These are phyloP conservation scores for Anthonomus grandis DNA, from an alignment of 1,140 invertebrate genomes.

Conservation along the genomic window DNA sequence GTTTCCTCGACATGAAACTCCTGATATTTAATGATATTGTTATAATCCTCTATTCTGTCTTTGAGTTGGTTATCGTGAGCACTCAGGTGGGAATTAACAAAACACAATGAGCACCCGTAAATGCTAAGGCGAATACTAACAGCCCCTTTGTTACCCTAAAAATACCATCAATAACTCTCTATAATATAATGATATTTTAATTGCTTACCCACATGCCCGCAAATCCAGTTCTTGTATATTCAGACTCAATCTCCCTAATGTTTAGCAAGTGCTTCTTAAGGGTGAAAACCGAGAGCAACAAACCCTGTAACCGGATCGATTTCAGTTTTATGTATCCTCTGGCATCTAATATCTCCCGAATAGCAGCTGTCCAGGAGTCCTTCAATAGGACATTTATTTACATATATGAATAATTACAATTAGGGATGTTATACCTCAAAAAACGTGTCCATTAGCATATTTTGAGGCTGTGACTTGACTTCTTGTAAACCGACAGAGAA, in stretches of 20 bases:
- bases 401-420: neutral
- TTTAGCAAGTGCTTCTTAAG: constrained; percentile 74
- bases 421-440: constrained; percentile 65
- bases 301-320: constrained; percentile 73
- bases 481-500: constrained; percentile 87
- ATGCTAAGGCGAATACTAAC: constrained; percentile 82
- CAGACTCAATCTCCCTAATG: constrained; percentile 77
- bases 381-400: neutral
- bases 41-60: constrained; percentile 82
- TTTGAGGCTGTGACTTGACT: constrained; percentile 83
- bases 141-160: constrained; percentile 93
- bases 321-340: constrained; percentile 76
- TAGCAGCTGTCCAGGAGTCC: constrained; percentile 78
- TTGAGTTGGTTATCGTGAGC: constrained; percentile 79
- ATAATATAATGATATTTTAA: neutral
- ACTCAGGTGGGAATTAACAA: constrained; percentile 86
- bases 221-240: constrained; percentile 83
- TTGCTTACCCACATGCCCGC: constrained; percentile 77
- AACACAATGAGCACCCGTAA: constrained; percentile 80
- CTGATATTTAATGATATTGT: constrained; percentile 73
- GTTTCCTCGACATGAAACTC: constrained; percentile 69
- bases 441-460: constrained; percentile 74
- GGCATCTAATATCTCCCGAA: constrained; percentile 65
- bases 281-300: constrained; percentile 73
- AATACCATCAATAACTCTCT: constrained; percentile 23